A percentile compares a stretch with the other conserved stretches of the same genome.
phyloP scores from a whole-genome alignment of 1,140 invertebrate genomes.

The Psilanteris sp. region DNA sequence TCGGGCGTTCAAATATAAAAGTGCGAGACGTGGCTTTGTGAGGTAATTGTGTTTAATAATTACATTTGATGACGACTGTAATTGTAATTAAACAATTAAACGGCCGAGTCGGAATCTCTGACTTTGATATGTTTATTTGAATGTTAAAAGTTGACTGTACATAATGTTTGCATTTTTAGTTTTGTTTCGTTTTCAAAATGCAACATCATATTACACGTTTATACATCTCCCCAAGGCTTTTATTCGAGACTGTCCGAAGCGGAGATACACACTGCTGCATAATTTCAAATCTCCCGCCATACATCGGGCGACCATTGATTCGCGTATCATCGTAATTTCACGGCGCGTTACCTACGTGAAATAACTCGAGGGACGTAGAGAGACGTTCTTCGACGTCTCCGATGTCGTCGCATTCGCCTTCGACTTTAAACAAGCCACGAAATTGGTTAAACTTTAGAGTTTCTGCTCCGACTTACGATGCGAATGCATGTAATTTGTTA shows the following conservation, averaged over 20 bases:
- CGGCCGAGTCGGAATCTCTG: too few species aligned
- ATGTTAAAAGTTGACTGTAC: too few species aligned
- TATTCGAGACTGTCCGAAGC: conserved; percentile 51
- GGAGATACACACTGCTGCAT: conserved; percentile 52
- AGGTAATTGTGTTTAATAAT: too few species aligned
- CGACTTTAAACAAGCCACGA: conserved; percentile 80
- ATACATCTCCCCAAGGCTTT: conserved; percentile 54
- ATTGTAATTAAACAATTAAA: too few species aligned
- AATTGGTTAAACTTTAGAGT: conserved; percentile 78
- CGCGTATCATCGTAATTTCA: conserved; percentile 80
- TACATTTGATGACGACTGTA: too few species aligned
- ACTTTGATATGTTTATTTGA: too few species aligned
- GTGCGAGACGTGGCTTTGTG: too few species aligned
- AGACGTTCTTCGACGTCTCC: conserved; percentile 58
- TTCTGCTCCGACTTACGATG: conserved; percentile 26
- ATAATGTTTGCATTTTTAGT: too few species aligned
- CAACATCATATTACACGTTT: conserved; percentile 28
- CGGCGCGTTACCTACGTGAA: conserved; percentile 80
- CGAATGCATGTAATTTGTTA: conserved; percentile 49
- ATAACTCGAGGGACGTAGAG: conserved; percentile 75
- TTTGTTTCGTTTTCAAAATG: conserved; percentile 14
- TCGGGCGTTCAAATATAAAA: too few species aligned
- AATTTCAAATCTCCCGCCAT: conserved; percentile 64
- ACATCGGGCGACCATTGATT: conserved; percentile 76
- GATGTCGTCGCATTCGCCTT: conserved; percentile 67